Evolutionary conservation across 2,888 invertebrate genomes (phyloP), one percentile per base, ranked within the genome.

Genomic region (Autographa pulchrina): DNA sequence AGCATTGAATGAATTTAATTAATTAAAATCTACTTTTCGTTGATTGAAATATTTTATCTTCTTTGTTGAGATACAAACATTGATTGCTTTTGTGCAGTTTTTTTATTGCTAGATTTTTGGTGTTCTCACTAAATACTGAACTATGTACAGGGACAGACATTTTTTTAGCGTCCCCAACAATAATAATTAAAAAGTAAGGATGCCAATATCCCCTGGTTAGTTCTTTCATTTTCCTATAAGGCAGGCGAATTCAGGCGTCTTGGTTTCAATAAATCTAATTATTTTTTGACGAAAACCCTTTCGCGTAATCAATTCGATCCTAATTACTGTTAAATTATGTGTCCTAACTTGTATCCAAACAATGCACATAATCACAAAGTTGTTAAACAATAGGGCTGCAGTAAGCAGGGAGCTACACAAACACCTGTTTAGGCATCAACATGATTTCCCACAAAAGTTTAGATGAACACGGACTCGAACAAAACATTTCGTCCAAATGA

Each of bases 1-100:
- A 91, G 91, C 90, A 88, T 91, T 92, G 89, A 93, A 91, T 92
- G 90, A 93, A 94, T 92, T 93, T 94, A 92, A 94, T 94, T 94
- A 92, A 95, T 94, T 93, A 93, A 93, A 94, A 93, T 90, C 85
- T 79, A 86, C 88, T 89, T 87, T 90, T 87, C 80, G 86, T 82
- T 90, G 88, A 90, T 92, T 90, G 81, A 84, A 86, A 85, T 85
- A 85, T 83, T 84, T 85, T 75, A 77, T 84, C n/a, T 48, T 48
- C n/a, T 83, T 73, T 59, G 9, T 18, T 38, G 41, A 31, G 54
- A 62, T 71, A 71, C 16, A 68, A 62, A 62, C 20, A 41, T 64
- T 58, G n/a, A 69, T 68, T 63, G 58, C n/a, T 16, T 1, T 31
- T 48, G 9, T 20, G 52, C 32, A 31, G 13, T 25, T 48, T 6